Evolutionary conservation across 2,888 invertebrate genomes (phyloP).

Genomic region (Phyllotreta cruciferae): DNA sequence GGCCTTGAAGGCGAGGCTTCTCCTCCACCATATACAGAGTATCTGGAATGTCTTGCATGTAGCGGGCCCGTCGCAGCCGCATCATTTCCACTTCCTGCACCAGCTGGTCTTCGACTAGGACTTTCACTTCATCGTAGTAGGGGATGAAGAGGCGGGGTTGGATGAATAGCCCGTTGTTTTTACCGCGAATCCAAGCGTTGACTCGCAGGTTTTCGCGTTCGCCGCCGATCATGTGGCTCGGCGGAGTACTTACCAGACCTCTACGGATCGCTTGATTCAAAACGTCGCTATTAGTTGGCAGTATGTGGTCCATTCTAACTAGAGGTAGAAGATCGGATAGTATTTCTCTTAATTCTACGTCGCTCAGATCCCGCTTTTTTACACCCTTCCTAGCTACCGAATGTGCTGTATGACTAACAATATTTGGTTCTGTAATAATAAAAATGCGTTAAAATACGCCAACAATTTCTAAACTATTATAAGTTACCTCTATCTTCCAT

Average conservation of each 20-base stretch:
- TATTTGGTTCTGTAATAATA: conserved; percentile 76
- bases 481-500: conserved; percentile 79
- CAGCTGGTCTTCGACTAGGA: conserved; percentile 83
- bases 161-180: conserved; percentile 76
- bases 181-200: conserved; percentile 83
- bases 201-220: conserved; percentile 71
- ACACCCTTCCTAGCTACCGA: conserved; percentile 86
- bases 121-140: conserved; percentile 93
- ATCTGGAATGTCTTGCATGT: conserved; percentile 87
- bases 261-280: conserved; percentile 74
- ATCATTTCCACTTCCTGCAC: conserved; percentile 71
- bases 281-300: conserved; percentile 83
- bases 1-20: conserved; percentile 53
- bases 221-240: conserved; percentile 84
- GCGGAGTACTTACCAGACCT: conserved; percentile 81
- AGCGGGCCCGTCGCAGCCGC: conserved; percentile 62
- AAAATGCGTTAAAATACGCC: conserved; percentile 2
- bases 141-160: conserved; percentile 92
- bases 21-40: conserved; percentile 84
- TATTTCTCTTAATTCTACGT: conserved; percentile 84
- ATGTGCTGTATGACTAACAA: conserved; percentile 91
- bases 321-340: conserved; percentile 83
- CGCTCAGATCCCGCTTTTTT: conserved; percentile 81
- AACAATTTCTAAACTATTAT: background rate
- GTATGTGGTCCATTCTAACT: conserved; percentile 87